phyloP scores from a whole-genome alignment of 1,140 invertebrate genomes.

The Zophobas morio region DNA sequence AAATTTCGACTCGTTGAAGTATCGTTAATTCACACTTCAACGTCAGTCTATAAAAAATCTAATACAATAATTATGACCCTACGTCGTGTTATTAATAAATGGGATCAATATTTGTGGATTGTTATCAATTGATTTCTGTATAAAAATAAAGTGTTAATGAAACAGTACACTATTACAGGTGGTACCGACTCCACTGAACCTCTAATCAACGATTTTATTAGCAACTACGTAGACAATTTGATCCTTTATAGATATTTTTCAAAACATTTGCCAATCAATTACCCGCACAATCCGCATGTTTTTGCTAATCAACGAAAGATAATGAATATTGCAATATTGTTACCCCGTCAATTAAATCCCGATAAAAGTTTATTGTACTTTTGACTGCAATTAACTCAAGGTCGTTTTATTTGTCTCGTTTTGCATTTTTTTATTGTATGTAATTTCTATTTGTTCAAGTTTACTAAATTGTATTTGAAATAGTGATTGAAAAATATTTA shows the following conservation, averaged over 20 bases:
- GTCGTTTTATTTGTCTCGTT: background rate
- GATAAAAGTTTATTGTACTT: background rate
- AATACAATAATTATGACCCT: background rate
- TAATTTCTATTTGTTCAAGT: background rate
- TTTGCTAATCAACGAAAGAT: background rate
- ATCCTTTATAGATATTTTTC: slow-evolving; percentile 8
- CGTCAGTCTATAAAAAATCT: background rate
- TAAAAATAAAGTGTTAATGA: slow-evolving; percentile 15
- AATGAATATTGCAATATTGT: too few species aligned
- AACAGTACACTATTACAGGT: slow-evolving; percentile 5
- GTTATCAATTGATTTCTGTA: slow-evolving; percentile 16
- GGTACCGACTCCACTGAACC: slow-evolving; percentile 13
- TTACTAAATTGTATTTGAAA: background rate
- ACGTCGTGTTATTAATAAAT: slow-evolving; percentile 24
- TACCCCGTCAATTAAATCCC: too few species aligned
- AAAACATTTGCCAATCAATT: background rate
- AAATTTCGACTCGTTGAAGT: too few species aligned
- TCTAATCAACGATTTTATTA: slow-evolving; percentile 25
- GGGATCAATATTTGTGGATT: slow-evolving; percentile 13
- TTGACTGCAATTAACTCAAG: background rate
- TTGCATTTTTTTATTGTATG: background rate
- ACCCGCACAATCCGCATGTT: background rate
- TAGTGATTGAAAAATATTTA: background rate
- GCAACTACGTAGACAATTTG: slow-evolving; percentile 13
- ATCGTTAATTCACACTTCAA: background rate